Percentiles rank a stretch among this genome's conserved stretches.
These are phyloP conservation scores for Sebastes hopkinsi DNA, from an alignment of 2,797 vertebrate species.

Conservation along the genomic window DNA sequence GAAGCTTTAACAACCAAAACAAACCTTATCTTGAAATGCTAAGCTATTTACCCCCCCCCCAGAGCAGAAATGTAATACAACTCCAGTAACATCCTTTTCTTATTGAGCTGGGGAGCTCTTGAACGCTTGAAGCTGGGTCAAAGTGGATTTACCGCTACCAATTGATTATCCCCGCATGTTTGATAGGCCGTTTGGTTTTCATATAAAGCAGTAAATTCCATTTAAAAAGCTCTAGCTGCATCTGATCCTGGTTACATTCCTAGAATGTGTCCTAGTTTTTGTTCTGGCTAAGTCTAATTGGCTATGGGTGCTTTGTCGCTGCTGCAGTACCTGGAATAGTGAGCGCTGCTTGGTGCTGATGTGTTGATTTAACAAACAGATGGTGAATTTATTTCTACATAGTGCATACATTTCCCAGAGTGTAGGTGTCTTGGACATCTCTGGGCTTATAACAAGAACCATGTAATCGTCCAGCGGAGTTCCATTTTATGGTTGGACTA, in stretches of 20 bases:
- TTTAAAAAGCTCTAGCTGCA: neutral
- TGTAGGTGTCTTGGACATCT: neutral
- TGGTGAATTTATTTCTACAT: neutral
- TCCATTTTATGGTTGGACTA: constrained; percentile 32
- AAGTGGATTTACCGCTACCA: neutral
- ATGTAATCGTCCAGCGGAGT: constrained; percentile 16
- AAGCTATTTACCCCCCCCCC: neutral
- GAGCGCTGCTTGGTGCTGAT: neutral
- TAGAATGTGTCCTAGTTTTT: neutral
- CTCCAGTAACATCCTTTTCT: neutral
- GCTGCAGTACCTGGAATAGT: neutral
- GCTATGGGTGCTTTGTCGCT: neutral
- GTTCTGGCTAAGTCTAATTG: neutral
- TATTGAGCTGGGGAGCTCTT: neutral
- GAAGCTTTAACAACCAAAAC: neutral
- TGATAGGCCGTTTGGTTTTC: constrained; percentile 20
- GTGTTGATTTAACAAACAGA: constrained; percentile 23
- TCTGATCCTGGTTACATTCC: constrained; percentile 5
- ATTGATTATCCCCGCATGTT: constrained; percentile 11
- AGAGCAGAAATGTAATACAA: neutral
- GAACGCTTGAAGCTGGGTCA: neutral
- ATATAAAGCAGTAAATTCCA: neutral
- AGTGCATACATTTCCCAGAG: neutral
- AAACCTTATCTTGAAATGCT: neutral
- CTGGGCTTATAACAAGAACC: neutral